phyloP scores from a whole-genome alignment of 2,797 vertebrate genomes.

The Rhyacichthys aspro region DNA sequence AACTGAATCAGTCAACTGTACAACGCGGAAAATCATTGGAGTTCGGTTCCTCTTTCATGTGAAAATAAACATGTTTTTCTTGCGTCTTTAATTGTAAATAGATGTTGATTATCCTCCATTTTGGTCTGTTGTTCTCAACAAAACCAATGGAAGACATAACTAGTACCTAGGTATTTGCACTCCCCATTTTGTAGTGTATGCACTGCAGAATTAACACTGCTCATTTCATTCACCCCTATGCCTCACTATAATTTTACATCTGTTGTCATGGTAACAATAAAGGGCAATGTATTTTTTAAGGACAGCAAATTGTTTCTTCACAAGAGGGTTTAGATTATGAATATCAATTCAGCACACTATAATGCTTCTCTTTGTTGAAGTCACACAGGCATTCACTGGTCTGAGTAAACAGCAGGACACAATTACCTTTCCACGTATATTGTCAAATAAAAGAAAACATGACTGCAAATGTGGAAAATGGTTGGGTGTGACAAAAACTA shows the following conservation, averaged over 20 bases:
- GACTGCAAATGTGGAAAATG: too few relatives aligned
- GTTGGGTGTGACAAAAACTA: too few relatives aligned
- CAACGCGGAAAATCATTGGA: too few relatives aligned
- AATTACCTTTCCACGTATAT: not conserved
- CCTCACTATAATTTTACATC: conserved; percentile 12
- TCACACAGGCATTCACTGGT: not conserved
- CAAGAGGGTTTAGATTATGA: conserved; percentile 16
- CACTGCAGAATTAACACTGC: conserved; percentile 12
- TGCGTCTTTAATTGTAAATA: too few relatives aligned
- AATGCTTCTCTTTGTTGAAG: not conserved
- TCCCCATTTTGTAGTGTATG: conserved; percentile 6
- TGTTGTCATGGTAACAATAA: conserved; percentile 15
- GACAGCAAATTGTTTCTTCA: conserved; percentile 5
- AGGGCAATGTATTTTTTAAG: conserved; percentile 11
- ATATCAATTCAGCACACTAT: not conserved
- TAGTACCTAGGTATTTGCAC: not conserved
- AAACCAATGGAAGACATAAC: not conserved
- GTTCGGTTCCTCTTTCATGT: too few relatives aligned
- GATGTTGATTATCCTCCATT: too few relatives aligned
- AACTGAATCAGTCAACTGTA: too few relatives aligned
- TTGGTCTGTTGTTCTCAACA: too few relatives aligned
- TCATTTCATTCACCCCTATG: conserved; percentile 3
- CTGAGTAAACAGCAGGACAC: not conserved
- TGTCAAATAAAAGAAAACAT: not conserved
- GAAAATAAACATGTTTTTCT: too few relatives aligned